Evolutionary conservation across 2,888 invertebrate genomes (phyloP), one percentile per base, ranked within the genome.

Genomic region (Diadegma fenestrale): DNA sequence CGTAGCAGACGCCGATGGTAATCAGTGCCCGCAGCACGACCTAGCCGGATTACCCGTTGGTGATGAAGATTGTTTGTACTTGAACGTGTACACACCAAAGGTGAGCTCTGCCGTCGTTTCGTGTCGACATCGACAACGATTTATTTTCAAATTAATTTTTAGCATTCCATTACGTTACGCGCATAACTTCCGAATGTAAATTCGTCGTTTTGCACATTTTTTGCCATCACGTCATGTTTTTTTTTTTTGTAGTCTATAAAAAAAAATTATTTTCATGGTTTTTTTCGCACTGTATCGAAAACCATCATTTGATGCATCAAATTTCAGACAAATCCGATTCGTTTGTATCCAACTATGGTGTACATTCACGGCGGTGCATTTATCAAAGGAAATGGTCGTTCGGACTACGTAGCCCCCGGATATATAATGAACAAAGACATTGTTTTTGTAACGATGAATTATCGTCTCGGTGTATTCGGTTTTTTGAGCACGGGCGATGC

Each of bases 391-490:
- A 48, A 85, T 72, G 81, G 71, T 37, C 81, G 64, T 37, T 71
- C 81, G 14, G 71, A 63, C 26, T 68, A 22, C 45, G 58, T 63
- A 12, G 87, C 86, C 14, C 90, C 91, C 2, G 86, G 87, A 12
- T 90, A 88, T 41, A 71, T 91, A 1, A 61, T 91, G n/a, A 91
- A 91, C 54, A 81, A 88, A 19, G 86, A 90, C n/a, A 72, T 90
- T 2, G 80, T 91, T 1, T 26, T 89, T 0, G 91, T 90, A 8
- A 68, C 84, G 19, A 78, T 90, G 51, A 90, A 91, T 81, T 91
- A 91, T 75, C 91, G 91, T 1, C 80, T 91, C 0, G 89, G 90
- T 17, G 87, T 86, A 1, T 69, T 91, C 0, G 91, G 91, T 81
- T 90, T 88, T 54, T 73, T 89, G 26, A 88, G 87, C 71, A 89